Percentiles rank a stretch among this genome's conserved stretches.
Conservation (phyloP, 2,797 vertebrate genomes). For the Gambusia yucatana region DNA sequence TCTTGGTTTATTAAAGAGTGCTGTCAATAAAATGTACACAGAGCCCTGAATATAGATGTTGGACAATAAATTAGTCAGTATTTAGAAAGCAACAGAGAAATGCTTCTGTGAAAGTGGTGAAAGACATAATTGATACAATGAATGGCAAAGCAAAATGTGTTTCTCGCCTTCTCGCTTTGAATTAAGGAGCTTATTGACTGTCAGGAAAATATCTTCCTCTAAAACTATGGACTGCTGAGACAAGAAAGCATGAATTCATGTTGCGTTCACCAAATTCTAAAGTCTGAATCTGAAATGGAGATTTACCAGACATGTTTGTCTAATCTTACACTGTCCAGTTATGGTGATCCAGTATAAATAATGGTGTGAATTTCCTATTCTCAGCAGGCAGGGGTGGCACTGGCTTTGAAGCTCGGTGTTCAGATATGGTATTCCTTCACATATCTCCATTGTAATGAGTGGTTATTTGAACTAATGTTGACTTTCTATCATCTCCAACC, state of each 20-base stretch:
- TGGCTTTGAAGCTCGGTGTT: background rate
- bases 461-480: background rate
- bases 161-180: background rate
- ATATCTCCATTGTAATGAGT: background rate
- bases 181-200: background rate
- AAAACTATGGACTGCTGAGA: background rate
- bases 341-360: background rate
- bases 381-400: background rate
- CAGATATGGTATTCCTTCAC: background rate
- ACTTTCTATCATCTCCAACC: background rate
- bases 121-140: background rate
- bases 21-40: conserved; percentile 21
- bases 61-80: background rate
- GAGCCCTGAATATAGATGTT: background rate
- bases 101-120: background rate
- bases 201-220: background rate
- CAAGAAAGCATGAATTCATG: background rate
- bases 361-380: background rate
- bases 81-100: background rate
- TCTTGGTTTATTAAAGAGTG: conserved; percentile 22
- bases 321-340: background rate
- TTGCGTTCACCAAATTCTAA: background rate
- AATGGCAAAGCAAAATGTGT: background rate
- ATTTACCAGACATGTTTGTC: background rate
- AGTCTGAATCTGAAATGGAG: background rate